These are phyloP conservation scores for Mesocricetus auratus DNA, from an alignment of 2,113 vertebrate genomes.

Conservation along the genomic window DNA sequence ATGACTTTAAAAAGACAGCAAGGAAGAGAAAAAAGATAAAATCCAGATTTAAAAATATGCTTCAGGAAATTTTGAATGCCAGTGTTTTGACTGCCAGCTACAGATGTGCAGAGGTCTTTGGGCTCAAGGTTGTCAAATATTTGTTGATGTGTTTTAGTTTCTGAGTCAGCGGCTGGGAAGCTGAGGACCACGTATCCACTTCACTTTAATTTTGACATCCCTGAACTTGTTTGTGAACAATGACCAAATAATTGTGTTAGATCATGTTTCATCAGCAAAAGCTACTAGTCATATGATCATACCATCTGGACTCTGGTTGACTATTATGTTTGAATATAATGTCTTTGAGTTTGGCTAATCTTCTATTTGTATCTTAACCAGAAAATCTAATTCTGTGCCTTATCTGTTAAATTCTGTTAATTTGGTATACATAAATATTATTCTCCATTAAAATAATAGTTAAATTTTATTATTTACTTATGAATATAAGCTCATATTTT, in stretches of 20 bases:
- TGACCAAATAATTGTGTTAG: neutral
- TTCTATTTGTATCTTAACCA: neutral
- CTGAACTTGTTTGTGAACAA: conserved; percentile 9
- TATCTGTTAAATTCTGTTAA: neutral
- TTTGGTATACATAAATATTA: neutral
- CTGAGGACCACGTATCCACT: neutral
- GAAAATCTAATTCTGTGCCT: neutral
- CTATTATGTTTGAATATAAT: neutral
- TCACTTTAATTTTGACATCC: neutral
- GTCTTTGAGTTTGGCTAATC: neutral
- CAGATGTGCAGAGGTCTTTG: neutral
- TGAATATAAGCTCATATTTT: neutral
- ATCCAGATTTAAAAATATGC: neutral
- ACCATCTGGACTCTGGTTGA: neutral
- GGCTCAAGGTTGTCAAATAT: neutral
- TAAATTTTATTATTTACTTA: neutral
- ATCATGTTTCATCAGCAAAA: conserved; percentile 31
- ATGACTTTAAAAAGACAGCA: neutral
- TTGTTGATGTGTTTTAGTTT: conserved; percentile 24
- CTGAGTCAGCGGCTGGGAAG: neutral
- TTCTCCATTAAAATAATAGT: neutral
- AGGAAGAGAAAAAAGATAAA: neutral
- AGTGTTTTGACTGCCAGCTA: neutral
- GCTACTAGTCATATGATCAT: neutral
- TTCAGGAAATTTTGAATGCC: neutral